Evolutionary conservation across 1,140 invertebrate species (phyloP), one percentile per base, ranked within the genome.

Genomic region (Dendrolimus punctatus): DNA sequence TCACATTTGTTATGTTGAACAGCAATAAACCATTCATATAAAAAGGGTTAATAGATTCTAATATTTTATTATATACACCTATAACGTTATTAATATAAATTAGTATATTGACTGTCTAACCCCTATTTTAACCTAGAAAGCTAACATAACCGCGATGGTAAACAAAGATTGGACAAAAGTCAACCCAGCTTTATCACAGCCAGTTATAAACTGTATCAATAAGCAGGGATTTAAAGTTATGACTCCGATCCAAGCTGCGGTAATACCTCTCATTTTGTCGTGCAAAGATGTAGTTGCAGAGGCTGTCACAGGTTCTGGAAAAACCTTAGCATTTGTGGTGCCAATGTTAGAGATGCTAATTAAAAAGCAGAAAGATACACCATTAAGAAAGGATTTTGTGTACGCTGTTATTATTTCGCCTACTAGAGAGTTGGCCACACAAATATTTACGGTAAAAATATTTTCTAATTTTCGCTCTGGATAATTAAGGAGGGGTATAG

Each of bases 241-340:
- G 80, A 86, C 80, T 10, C 80, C 83, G 2, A 82, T 85, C 36
- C 88, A 98, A 90, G 94, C 94, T 23, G 94, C 95, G 4, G 93
- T 94, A 58, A 99, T 99, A 72, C 97, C 97, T n/a, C 81, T 97
- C 45, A 89, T 99, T 52, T 72, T 99, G 10, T 91, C 91, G 39
- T 94, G 95, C 55, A 98, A 98, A 88, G 98, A 99, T 90, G 95
- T 99, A n/a, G 95, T 94, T 5, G 97, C 94, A 5, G 97, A 99
- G 88, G 98, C 98, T 39, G 95, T 98, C 0, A 99, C 98, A 23
- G 98, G 98, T 4, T 98, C 96, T 75, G 98, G 98, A 0, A 99
- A 99, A 88, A 99, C 98, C 0, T 78, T 99, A 46, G 96, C 97
- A 0, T 99, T 99, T 88, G 79, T 99, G 6, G 92, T 99, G 45